These are phyloP conservation scores for Leptinotarsa peninsularis DNA, from an alignment of 2,888 invertebrate species.

Conservation along the genomic window DNA sequence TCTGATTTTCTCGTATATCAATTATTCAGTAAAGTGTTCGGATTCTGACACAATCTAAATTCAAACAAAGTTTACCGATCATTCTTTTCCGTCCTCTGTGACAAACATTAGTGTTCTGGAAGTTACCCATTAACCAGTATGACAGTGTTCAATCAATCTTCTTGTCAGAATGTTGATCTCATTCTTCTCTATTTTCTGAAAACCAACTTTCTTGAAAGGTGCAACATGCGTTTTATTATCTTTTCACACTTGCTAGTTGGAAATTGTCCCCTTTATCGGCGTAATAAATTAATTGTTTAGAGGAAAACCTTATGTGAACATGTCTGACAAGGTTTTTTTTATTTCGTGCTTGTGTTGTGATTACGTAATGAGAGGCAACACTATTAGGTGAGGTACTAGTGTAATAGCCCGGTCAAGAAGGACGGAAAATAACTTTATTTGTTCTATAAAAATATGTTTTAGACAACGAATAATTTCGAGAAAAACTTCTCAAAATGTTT, in stretches of 20 bases:
- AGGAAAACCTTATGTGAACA: conserved; percentile 26
- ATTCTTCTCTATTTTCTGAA: conserved; percentile 12
- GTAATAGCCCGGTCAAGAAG: not conserved
- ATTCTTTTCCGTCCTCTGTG: not conserved
- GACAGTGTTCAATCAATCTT: not conserved
- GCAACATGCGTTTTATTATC: conserved; percentile 30
- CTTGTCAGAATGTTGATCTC: conserved; percentile 1
- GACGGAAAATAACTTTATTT: not conserved
- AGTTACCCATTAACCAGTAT: not conserved
- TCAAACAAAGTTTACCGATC: not conserved
- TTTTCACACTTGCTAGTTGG: conserved; percentile 33
- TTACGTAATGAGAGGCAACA: conserved; percentile 13
- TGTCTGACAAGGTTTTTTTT: conserved; percentile 26
- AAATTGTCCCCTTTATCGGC: conserved; percentile 27
- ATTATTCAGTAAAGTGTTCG: too few relatives aligned
- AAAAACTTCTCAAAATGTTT: too few relatives aligned
- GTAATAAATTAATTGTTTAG: conserved; percentile 37
- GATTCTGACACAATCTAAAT: too few relatives aligned
- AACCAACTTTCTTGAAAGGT: conserved; percentile 14
- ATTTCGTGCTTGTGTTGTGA: conserved; percentile 13
- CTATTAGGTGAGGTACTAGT: not conserved
- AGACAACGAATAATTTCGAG: too few relatives aligned
- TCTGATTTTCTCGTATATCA: too few relatives aligned
- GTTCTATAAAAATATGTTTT: not conserved
- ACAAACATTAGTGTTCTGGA: too few relatives aligned